Percentiles rank a stretch among this genome's conserved stretches.
Evolutionary conservation across 2,113 vertebrate genomes (phyloP).

Genomic region (Hippocampus abdominalis): DNA sequence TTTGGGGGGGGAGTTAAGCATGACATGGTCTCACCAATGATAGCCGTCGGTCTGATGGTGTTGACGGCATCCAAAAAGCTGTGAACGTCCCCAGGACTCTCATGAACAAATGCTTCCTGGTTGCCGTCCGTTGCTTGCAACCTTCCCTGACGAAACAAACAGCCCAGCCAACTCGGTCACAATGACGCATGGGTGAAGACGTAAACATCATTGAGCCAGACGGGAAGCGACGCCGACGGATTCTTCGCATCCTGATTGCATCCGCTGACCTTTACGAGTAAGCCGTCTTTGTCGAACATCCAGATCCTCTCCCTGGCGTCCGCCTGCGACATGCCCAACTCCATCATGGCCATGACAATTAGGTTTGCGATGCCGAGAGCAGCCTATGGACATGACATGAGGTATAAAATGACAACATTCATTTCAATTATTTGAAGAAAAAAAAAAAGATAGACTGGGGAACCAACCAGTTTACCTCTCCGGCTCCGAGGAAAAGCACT

Average conservation of each 20-base stretch:
- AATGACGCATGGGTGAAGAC: background rate
- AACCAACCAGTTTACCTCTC: constrained; percentile 77
- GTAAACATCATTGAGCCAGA: constrained; percentile 6
- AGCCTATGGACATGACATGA: constrained; percentile 68
- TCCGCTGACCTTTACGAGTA: constrained; percentile 83
- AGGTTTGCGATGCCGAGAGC: constrained; percentile 96
- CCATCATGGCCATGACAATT: constrained; percentile 94
- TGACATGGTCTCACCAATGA: constrained; percentile 77
- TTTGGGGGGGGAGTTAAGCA: background rate
- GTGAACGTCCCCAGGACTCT: constrained; percentile 73
- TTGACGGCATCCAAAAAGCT: constrained; percentile 90
- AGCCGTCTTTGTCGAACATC: constrained; percentile 92
- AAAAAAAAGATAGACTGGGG: background rate
- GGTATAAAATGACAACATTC: background rate
- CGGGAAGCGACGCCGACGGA: constrained; percentile 36
- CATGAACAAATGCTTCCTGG: constrained; percentile 84
- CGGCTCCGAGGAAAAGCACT: constrained; percentile 93
- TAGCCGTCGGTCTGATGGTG: constrained; percentile 83
- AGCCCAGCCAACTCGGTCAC: constrained; percentile 5
- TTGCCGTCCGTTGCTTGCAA: constrained; percentile 74
- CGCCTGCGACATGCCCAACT: constrained; percentile 75
- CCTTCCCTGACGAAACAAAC: constrained; percentile 72
- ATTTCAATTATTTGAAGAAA: background rate
- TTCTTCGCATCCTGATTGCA: constrained; percentile 37
- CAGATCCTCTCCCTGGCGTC: constrained; percentile 85